Evolutionary conservation across 2,888 invertebrate species (phyloP).

Genomic region (Phyllotreta striolata): DNA sequence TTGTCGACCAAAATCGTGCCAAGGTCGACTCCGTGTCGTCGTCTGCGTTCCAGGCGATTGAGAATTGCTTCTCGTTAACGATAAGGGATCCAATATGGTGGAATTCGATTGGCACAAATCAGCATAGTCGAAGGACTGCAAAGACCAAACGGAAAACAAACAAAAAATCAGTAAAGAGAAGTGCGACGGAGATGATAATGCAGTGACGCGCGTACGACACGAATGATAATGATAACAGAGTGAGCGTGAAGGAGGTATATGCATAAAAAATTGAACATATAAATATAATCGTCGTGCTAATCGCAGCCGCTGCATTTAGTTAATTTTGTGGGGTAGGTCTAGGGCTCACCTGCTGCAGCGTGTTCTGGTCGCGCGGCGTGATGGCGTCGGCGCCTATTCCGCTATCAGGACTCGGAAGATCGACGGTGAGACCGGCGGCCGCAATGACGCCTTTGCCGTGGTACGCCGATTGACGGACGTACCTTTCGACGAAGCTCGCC

Average conservation of each 20-base stretch:
- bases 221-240: slow-evolving; percentile 27
- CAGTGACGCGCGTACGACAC: slow-evolving; percentile 47
- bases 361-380: slow-evolving; percentile 88
- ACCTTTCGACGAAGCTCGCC: slow-evolving; percentile 73
- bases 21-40: slow-evolving; percentile 81
- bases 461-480: slow-evolving; percentile 71
- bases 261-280: not conserved
- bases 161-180: slow-evolving; percentile 2
- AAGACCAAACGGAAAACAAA: slow-evolving; percentile 41
- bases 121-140: slow-evolving; percentile 91
- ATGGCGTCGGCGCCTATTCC: slow-evolving; percentile 95
- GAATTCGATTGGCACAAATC: slow-evolving; percentile 78
- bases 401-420: slow-evolving; percentile 94
- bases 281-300: slow-evolving; percentile 36
- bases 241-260: slow-evolving; percentile 36
- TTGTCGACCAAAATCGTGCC: slow-evolving; percentile 94
- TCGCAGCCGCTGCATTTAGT: slow-evolving; percentile 37
- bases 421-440: slow-evolving; percentile 86
- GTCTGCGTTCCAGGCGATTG: slow-evolving; percentile 62
- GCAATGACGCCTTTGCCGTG: slow-evolving; percentile 78
- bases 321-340: slow-evolving; percentile 41
- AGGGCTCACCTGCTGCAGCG: slow-evolving; percentile 84
- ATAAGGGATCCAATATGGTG: slow-evolving; percentile 57
- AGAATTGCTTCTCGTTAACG: slow-evolving; percentile 56
- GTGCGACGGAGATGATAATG: slow-evolving; percentile 23